phyloP scores from a whole-genome alignment of 2,888 invertebrate genomes.

The Tineola bisselliella region DNA sequence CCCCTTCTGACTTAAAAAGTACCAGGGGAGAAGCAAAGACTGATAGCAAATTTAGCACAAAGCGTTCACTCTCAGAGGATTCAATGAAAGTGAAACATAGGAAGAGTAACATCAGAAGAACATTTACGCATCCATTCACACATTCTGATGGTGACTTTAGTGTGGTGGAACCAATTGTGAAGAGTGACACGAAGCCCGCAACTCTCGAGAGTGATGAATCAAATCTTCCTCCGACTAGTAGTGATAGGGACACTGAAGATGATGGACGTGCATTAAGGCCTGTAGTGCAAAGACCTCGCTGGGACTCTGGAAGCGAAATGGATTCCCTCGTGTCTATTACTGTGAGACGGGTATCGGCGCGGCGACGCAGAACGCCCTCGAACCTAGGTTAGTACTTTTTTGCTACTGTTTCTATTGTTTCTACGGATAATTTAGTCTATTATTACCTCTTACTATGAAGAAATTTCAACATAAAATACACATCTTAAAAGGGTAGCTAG shows the following conservation, averaged over 20 bases:
- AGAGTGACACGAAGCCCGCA: constrained; percentile 34
- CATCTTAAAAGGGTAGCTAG: too few relatives aligned
- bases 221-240: constrained; percentile 56
- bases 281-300: constrained; percentile 34
- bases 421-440: too few relatives aligned
- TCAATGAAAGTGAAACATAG: constrained; percentile 60
- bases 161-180: constrained; percentile 42
- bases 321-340: constrained; percentile 72
- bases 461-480: too few relatives aligned
- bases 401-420: not conserved
- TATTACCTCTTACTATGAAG: too few relatives aligned
- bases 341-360: constrained; percentile 72
- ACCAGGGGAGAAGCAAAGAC: constrained; percentile 39
- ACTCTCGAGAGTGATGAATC: constrained; percentile 59
- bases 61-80: constrained; percentile 55
- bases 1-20: constrained; percentile 57
- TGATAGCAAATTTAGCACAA: constrained; percentile 42
- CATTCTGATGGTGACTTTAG: constrained; percentile 38
- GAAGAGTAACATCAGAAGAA: constrained; percentile 59
- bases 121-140: constrained; percentile 59
- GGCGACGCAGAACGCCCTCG: constrained; percentile 63
- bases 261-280: constrained; percentile 43
- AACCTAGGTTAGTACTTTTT: constrained; percentile 44
- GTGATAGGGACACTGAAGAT: constrained; percentile 62
- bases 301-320: constrained; percentile 64